Base-by-base conservation (phyloP, 2,113 vertebrate genomes). In the human region DNA sequence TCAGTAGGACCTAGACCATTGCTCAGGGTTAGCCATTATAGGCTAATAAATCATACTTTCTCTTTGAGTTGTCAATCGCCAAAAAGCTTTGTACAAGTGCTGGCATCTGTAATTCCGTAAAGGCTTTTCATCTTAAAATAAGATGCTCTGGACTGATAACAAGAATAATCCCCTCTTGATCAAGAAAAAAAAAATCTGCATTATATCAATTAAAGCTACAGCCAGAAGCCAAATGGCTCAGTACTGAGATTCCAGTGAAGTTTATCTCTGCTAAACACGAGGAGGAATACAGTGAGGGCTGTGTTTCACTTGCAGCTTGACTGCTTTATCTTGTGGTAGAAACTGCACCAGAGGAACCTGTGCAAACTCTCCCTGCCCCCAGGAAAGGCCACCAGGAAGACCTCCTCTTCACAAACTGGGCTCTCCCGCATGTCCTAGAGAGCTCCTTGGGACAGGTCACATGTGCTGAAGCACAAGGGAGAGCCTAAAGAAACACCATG, bases 11-110 rank as follows among this genome's bases (percentile, higher is more conserved):
- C 99, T 98, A 98, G 98, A 98, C 99, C 99, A 99, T 98, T 98
- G 98, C 99, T 99, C 99, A 99, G 99, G 98, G 99, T 99, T 99
- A 99, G 99, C 99, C 99, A 99, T 99, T 99, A 98, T 89, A 98
- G 98, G 98, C 99, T 99, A 99, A 99, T 99, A 99, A 99, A 99
- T 99, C 99, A 99, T 99, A 99, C 98, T 99, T 99, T 99, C 98
- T 98, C 99, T 99, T 99, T 99, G 99, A 99, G 99, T 99, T 99
- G 99, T 99, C 99, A 99, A 99, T 99, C 93, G 98, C 98, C 98
- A 98, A 99, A 99, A 99, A 98, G 98, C 99, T 99, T 99, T 99
- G 98, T 99, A 99, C 98, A 99, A 99, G 99, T 93, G 95, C 99
- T 99, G 99, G 99, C 99, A 99, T 99, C 99, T 99, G 99, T 99